Evolutionary conservation across 2,113 vertebrate species (phyloP), one percentile per base, ranked within the genome.

Genomic region (Phycodurus eques): DNA sequence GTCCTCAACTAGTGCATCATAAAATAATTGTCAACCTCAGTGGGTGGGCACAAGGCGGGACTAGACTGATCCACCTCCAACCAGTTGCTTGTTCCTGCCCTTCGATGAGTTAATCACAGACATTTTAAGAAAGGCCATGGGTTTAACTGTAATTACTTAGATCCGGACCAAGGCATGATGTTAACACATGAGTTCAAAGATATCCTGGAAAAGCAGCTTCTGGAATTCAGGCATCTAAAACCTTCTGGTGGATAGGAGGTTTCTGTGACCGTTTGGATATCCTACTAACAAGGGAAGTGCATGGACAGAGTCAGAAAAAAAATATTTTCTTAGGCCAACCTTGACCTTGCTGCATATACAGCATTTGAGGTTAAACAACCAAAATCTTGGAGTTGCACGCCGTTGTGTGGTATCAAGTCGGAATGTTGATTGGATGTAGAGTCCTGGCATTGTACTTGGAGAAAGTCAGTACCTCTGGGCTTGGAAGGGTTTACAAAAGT

Each of bases 311-410:
- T 81, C 74, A 63, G 81, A 80, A 60, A 63, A 69, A 10, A 81
- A 57, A 33, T 84, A 77, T 82, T 87, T 87, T 68, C 81, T 79
- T 14, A 73, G 68, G 14, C 77, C 85, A 54, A 80, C n/a, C 49
- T 72, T 75, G 4, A 80, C 71, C 17, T 68, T 71, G 14, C 54
- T 49, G 49, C 49, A 76, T 20, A 64, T 39, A 51, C 35, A 39
- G 35, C 35, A 39, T 53, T 35, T 20, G 79, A 81, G 10, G 47
- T 67, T 39, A 64, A 44, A 66, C 33, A 61, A n/a, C n/a, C 54
- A 4, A 22, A 4, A 14, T 53, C 22, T 43, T 71, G 27, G 17
- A 44, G 35, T 33, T 71, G 59, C 54, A 31, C 60, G 35, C 1
- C 35, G 5, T 59, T 19, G 5, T 9, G 61, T 66, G 69, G 77